Percentiles rank a stretch among this genome's conserved stretches.
phyloP scores from a whole-genome alignment of 2,113 vertebrate species.

The Muscicapa adusta region DNA sequence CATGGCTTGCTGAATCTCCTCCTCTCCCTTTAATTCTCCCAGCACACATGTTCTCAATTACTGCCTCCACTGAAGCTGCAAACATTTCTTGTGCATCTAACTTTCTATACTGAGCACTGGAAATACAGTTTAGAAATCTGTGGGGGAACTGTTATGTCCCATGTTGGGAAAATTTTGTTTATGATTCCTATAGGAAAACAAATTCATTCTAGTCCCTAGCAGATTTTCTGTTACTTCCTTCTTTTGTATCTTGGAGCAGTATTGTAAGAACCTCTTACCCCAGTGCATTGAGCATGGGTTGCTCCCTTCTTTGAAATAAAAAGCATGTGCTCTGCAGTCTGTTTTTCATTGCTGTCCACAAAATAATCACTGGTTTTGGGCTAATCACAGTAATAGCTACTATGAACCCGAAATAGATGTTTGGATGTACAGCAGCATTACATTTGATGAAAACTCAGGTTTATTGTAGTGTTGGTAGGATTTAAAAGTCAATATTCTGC shows the following conservation, averaged over 20 bases:
- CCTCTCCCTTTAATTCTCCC: background rate
- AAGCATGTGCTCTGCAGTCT: background rate
- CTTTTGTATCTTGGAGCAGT: background rate
- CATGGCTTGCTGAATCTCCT: background rate
- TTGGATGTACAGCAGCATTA: background rate
- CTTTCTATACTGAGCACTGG: constrained; percentile 14
- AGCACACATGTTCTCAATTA: constrained; percentile 37
- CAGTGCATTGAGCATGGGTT: background rate
- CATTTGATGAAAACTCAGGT: background rate
- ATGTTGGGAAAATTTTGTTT: constrained; percentile 34
- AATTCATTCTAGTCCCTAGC: background rate
- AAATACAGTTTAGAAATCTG: constrained; percentile 33
- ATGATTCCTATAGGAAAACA: constrained; percentile 34
- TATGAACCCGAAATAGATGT: background rate
- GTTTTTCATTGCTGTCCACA: constrained; percentile 9
- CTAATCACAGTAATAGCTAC: background rate
- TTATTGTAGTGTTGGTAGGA: background rate
- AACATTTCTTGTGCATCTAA: background rate
- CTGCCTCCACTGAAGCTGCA: constrained; percentile 3
- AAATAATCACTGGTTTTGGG: background rate
- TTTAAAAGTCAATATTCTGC: background rate
- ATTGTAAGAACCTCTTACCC: background rate
- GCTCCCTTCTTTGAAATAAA: constrained; percentile 4
- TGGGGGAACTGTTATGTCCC: constrained; percentile 12
- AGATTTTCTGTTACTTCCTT: background rate